Evolutionary conservation across 64 coral and sea anemone species (phyloP).

Genomic region (Cladopsammia gracilis): DNA sequence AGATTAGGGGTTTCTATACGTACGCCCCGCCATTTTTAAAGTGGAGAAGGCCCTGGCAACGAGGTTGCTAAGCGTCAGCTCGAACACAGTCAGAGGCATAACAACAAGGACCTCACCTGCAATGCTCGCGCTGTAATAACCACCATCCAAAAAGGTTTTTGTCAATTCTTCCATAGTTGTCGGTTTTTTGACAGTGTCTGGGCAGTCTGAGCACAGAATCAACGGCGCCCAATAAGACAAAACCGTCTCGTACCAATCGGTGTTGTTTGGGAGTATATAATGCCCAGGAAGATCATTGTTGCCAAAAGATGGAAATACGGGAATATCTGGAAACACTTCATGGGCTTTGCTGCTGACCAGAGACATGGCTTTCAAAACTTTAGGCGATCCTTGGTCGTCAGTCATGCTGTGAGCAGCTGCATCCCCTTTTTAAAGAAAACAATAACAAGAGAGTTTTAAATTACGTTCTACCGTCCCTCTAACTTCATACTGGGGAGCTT

Average conservation of each 20-base stretch:
- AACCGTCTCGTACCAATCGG: conserved; percentile 70
- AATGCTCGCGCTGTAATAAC: conserved; percentile 90
- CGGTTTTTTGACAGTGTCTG: conserved; percentile 19
- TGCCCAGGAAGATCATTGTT: conserved; percentile 94
- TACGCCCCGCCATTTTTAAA: too few relatives aligned
- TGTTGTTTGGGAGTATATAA: conserved; percentile 77
- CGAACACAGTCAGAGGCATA: too few relatives aligned
- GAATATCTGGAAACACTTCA: conserved; percentile 67
- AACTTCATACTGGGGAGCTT: too few relatives aligned
- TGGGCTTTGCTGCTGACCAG: conserved; percentile 15
- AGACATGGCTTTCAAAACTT: neutral
- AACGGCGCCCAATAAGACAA: conserved; percentile 77
- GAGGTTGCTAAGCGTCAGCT: too few relatives aligned
- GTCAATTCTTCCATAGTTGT: conserved; percentile 65
- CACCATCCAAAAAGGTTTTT: conserved; percentile 85
- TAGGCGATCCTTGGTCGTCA: neutral
- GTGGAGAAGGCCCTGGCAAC: too few relatives aligned
- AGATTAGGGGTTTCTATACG: too few relatives aligned
- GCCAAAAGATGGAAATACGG: conserved; percentile 86
- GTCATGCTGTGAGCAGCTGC: conserved; percentile 35
- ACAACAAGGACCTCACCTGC: conserved; percentile 46
- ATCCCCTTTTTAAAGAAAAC: conserved; percentile 2
- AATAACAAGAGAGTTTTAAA: neutral
- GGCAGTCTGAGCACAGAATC: conserved; percentile 81
- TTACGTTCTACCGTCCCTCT: too few relatives aligned